phyloP scores from a whole-genome alignment of 2,113 vertebrate genomes.

The Romanogobio albipinnatus region DNA sequence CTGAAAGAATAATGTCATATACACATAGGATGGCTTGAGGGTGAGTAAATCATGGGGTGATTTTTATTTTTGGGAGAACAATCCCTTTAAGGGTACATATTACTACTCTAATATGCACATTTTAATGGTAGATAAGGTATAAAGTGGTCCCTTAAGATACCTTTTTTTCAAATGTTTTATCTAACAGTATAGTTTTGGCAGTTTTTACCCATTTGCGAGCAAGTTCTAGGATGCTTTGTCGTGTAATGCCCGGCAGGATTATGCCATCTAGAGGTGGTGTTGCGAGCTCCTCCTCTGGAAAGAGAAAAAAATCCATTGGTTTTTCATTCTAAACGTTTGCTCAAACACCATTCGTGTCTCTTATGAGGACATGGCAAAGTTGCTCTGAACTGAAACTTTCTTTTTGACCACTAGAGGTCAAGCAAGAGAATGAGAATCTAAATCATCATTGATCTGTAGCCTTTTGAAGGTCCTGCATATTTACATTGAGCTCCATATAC shows the following conservation, averaged over 20 bases:
- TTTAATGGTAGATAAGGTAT: too few relatives aligned
- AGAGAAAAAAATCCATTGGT: constrained; percentile 40
- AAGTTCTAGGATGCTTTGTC: constrained; percentile 87
- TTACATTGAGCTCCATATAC: not conserved
- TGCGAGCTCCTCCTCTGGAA: constrained; percentile 85
- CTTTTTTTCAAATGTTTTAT: not conserved
- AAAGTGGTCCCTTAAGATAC: not conserved
- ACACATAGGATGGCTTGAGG: too few relatives aligned
- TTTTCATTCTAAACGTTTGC: not conserved
- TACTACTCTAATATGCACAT: too few relatives aligned
- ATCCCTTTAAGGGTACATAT: too few relatives aligned
- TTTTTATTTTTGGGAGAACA: too few relatives aligned
- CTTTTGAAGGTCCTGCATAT: not conserved
- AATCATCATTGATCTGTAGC: not conserved
- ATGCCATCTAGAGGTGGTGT: constrained; percentile 91
- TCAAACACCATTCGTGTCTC: not conserved
- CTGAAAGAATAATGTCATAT: too few relatives aligned
- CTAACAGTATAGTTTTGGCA: not conserved
- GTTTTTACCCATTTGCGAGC: constrained; percentile 79
- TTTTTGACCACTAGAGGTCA: not conserved
- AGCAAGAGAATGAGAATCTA: not conserved
- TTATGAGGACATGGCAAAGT: not conserved
- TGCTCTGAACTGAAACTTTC: not conserved
- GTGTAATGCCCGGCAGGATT: constrained; percentile 87
- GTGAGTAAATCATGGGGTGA: too few relatives aligned